Conservation (phyloP, 2,113 vertebrate species). For the Semicossyphus pulcher region DNA sequence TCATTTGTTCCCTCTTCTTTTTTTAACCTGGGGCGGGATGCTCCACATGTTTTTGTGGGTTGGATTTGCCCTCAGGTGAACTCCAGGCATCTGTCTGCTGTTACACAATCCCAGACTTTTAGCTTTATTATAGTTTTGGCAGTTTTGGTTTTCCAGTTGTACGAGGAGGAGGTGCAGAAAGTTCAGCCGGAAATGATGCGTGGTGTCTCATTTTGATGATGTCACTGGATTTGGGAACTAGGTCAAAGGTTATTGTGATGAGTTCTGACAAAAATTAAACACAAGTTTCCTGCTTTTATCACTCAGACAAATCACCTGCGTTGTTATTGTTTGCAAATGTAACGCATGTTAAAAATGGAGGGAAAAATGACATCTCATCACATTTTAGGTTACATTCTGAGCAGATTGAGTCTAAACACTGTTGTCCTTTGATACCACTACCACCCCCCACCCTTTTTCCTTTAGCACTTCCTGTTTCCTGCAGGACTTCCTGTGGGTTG, state of each 20-base stretch:
- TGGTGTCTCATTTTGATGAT: slow-evolving; percentile 11
- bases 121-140: not conserved
- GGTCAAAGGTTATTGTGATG: not conserved
- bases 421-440: slow-evolving; percentile 12
- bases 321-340: too few relatives aligned
- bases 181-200: not conserved
- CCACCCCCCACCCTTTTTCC: slow-evolving; percentile 35
- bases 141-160: not conserved
- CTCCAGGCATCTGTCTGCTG: slow-evolving; percentile 22
- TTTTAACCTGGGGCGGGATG: slow-evolving; percentile 12
- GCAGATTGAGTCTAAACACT: not conserved
- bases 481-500: slow-evolving; percentile 54
- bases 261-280: not conserved
- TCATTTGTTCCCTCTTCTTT: not conserved
- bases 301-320: too few relatives aligned
- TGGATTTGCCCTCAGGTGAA: slow-evolving; percentile 24
- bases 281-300: too few relatives aligned
- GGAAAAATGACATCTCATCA: too few relatives aligned
- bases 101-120: not conserved
- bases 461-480: slow-evolving; percentile 68
- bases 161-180: not conserved
- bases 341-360: too few relatives aligned
- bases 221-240: not conserved
- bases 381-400: not conserved
- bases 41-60: slow-evolving; percentile 1